Evolutionary conservation across 2,888 invertebrate species (phyloP).

Genomic region (Folsomia manolachei): DNA sequence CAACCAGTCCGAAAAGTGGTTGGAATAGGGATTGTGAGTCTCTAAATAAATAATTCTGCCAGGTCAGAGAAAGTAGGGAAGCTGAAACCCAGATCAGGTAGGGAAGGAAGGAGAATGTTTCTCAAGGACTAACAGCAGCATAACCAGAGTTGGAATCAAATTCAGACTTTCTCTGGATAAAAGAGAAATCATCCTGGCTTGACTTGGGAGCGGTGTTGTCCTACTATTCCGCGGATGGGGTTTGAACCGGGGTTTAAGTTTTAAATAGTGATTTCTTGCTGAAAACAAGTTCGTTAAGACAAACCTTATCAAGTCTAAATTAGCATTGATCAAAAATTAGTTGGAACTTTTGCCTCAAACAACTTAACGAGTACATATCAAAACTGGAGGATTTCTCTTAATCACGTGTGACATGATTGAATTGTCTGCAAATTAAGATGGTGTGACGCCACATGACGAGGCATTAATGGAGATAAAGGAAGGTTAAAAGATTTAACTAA

Average conservation of each 20-base stretch:
- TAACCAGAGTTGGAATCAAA: not conserved
- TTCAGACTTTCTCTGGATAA: not conserved
- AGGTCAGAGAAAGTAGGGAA: conserved; percentile 2
- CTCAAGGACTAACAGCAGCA: not conserved
- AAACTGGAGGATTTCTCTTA: no score
- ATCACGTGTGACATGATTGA: not conserved
- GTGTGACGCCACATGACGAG: not conserved
- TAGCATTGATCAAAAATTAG: not conserved
- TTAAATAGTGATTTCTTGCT: not conserved
- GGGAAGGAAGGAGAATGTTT: not conserved
- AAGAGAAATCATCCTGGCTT: no score
- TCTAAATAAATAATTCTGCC: conserved; percentile 7
- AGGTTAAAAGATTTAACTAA: no score
- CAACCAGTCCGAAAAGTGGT: not conserved
- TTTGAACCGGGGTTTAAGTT: not conserved
- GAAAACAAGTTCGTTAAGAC: not conserved
- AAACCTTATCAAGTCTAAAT: not conserved
- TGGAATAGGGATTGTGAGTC: not conserved
- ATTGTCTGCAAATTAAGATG: not conserved
- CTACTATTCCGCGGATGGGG: not conserved
- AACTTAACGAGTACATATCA: not conserved
- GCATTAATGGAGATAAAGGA: no score
- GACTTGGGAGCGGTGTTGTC: no score
- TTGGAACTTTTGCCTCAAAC: no score
- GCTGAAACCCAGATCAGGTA: not conserved